Base-by-base conservation (phyloP, 92 coral and sea anemone genomes). In the Meandrina meandrites region DNA sequence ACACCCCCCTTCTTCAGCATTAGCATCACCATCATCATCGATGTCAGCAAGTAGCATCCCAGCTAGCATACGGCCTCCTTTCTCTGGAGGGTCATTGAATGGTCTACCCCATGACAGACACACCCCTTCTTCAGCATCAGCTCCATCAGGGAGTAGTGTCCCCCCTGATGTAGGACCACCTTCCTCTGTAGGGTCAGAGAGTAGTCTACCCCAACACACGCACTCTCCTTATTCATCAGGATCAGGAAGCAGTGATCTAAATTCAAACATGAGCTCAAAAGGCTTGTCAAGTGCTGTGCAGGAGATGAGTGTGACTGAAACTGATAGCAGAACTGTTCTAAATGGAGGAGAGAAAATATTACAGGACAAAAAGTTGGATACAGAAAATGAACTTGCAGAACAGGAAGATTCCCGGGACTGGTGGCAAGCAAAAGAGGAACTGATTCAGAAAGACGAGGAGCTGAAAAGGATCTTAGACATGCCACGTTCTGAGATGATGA, bases 241-340 rank as follows among this genome's bases (percentile, higher is more conserved):
- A n/a, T 83, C 87, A 35, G 87, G 73, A 27, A 74, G 79, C 40
- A 53, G 87, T 83, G 80, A 78, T 70, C 57, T 83, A 37, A 40
- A 53, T 72, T 72, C 71, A 73, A 71, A 73, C 58, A 35, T 71
- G 11, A 34, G 79, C 31, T 12, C 21, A 7, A 73, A 54, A 48
- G 34, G 70, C 80, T 27, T 72, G 87, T 37, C 53, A 22, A 27
- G 53, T n/a, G 76, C 73, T 83, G 24, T 35, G 45, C 27, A 16
- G 47, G 47, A 71, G 11, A 15, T 35, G 21, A 36, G 31, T 32
- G 76, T 13, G 18, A 30, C 75, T 69, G 40, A 69, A 32, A 69
- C 75, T 69, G 75, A 31, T 16, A 28, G 14, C 5, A 69, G 40
- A 72, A 71, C 79, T 74, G 42, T 15, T 1, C n/a, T 71, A 22